Evolutionary conservation across 2,113 vertebrate genomes (phyloP).

Genomic region (Ptyas mucosa): DNA sequence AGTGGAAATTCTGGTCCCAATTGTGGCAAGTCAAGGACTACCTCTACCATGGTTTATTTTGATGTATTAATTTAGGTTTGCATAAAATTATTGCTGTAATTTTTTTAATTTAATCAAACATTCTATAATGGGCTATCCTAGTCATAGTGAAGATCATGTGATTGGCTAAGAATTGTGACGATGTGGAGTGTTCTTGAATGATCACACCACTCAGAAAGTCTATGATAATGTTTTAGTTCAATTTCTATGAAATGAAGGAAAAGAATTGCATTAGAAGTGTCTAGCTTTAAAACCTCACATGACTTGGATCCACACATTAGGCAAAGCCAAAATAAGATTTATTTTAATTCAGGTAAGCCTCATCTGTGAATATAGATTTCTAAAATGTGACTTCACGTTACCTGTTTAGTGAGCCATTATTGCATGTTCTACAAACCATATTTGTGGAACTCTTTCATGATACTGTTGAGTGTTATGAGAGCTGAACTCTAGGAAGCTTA

Average conservation of each 20-base stretch:
- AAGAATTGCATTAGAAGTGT: background rate
- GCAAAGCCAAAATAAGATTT: background rate
- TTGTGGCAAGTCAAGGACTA: no score
- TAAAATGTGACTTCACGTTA: background rate
- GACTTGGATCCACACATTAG: background rate
- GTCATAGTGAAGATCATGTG: background rate
- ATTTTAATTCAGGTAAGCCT: background rate
- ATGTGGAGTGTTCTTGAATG: background rate
- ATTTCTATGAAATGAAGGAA: background rate
- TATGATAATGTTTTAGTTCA: background rate
- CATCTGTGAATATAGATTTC: background rate
- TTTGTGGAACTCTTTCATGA: background rate
- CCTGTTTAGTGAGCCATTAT: background rate
- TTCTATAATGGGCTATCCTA: background rate
- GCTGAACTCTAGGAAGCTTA: background rate
- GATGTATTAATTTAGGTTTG: background rate
- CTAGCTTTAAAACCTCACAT: background rate
- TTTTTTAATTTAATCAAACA: background rate
- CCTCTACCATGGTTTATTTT: background rate
- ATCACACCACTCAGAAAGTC: background rate
- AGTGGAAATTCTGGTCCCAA: background rate
- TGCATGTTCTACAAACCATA: background rate
- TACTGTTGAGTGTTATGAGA: background rate
- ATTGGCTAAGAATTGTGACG: background rate
- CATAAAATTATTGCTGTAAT: background rate